These are phyloP conservation scores for Microcebus griseorufus DNA, from an alignment of 2,113 vertebrate species.

Conservation along the genomic window DNA sequence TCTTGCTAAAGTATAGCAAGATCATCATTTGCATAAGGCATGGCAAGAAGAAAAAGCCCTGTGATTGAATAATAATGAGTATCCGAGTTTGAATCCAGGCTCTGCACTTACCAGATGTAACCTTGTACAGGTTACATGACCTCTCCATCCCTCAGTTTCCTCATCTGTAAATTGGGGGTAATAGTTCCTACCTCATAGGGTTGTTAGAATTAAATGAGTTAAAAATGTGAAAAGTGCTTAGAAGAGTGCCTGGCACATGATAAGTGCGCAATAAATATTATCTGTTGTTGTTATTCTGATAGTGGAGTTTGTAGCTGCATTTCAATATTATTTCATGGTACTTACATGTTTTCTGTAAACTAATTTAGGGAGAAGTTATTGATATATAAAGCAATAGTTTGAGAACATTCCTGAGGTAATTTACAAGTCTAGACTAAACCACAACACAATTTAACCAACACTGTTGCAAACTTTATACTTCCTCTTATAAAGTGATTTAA, in stretches of 20 bases:
- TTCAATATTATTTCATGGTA: background rate
- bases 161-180: background rate
- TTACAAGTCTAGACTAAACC: background rate
- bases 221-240: background rate
- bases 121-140: background rate
- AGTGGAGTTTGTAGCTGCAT: background rate
- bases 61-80: background rate
- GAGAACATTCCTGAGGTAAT: background rate
- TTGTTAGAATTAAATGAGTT: background rate
- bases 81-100: background rate
- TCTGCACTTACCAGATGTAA: background rate
- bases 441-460: background rate
- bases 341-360: background rate
- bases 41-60: background rate
- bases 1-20: background rate
- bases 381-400: background rate
- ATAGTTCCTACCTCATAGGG: background rate
- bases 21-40: background rate
- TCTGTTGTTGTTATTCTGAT: background rate
- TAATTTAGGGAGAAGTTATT: constrained; percentile 1
- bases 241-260: background rate
- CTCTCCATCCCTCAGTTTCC: background rate
- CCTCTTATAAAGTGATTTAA: background rate
- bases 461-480: background rate
- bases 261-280: background rate